These are phyloP conservation scores for Patella depressa DNA, from an alignment of 2,888 invertebrate species.

Conservation along the genomic window DNA sequence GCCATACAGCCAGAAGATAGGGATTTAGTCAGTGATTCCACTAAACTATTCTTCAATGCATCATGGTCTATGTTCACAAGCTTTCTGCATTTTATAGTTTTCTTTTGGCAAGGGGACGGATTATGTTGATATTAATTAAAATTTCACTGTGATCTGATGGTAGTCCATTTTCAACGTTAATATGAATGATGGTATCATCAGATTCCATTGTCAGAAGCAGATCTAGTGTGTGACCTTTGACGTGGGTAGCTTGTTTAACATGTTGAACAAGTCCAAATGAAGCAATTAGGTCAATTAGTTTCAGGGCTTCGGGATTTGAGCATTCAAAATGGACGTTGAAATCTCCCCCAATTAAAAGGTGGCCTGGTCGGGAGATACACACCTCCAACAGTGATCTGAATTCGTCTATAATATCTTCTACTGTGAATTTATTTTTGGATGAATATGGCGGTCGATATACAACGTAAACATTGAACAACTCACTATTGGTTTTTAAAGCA, in stretches of 20 bases:
- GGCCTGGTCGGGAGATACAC: background rate
- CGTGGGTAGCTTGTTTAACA: no score
- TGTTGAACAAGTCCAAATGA: background rate
- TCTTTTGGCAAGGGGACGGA: background rate
- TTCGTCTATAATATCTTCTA: background rate
- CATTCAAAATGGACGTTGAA: slow-evolving; percentile 3
- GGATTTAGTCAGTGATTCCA: background rate
- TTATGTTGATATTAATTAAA: background rate
- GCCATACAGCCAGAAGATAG: background rate
- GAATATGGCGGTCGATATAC: background rate
- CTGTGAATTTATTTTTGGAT: background rate
- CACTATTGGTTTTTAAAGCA: slow-evolving; percentile 6
- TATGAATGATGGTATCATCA: background rate
- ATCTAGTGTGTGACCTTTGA: background rate
- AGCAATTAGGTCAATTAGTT: background rate
- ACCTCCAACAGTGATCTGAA: background rate
- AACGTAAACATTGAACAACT: slow-evolving; percentile 2
- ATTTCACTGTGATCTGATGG: background rate
- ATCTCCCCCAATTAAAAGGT: background rate
- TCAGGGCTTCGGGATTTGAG: background rate
- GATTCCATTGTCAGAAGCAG: background rate
- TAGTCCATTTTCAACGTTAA: background rate
- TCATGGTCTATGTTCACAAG: background rate
- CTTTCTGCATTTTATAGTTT: background rate
- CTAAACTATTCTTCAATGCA: background rate